Evolutionary conservation across 2,888 invertebrate genomes (phyloP), one percentile per base, ranked within the genome.

Genomic region (Hartigia nigra): DNA sequence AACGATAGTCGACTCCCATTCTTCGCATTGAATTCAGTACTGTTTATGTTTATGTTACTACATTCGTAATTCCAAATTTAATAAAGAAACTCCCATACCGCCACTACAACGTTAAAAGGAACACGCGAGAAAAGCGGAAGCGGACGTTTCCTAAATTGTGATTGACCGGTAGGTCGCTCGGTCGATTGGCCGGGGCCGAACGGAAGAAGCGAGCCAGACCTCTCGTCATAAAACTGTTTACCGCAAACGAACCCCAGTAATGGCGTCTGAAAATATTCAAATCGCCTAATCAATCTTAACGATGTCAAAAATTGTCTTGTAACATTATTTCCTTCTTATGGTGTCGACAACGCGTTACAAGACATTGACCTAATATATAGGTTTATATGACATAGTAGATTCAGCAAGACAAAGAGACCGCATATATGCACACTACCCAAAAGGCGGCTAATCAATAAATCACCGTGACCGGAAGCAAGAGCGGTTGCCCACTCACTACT

Each of bases 401-500:
- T 14, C 23, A 23, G 23, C 55, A 55, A 55, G 23, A 55, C 55
- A 55, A 55, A 55, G 55, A 55, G 55, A 55, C 55, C 55, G 55
- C 55, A 23, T 55, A 23, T 9, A 14, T 55, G 23, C 55, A 23
- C 55, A 23, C 23, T 9, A 55, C 55, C 55, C 23, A 55, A 55
- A 55, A 55, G 55, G 23, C 55, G 55, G 23, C 55, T 55, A 55
- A 55, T 82, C 85, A 80, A 86, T 86, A 85, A 86, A 85, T 86
- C 84, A 82, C 80, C 14, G 72, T 79, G 81, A 82, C 84, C 86
- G 85, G 87, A 86, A 85, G 83, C 79, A 82, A 84, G 83, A 81
- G 37, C 37, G 55, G 75, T 72, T 72, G 70, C 78, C 75, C 75
- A 78, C 75, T 74, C 78, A 23, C 72, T 2, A 72, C 55, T 55